These are phyloP conservation scores for Diarsia dahlii DNA, from an alignment of 2,888 invertebrate genomes.

Conservation along the genomic window DNA sequence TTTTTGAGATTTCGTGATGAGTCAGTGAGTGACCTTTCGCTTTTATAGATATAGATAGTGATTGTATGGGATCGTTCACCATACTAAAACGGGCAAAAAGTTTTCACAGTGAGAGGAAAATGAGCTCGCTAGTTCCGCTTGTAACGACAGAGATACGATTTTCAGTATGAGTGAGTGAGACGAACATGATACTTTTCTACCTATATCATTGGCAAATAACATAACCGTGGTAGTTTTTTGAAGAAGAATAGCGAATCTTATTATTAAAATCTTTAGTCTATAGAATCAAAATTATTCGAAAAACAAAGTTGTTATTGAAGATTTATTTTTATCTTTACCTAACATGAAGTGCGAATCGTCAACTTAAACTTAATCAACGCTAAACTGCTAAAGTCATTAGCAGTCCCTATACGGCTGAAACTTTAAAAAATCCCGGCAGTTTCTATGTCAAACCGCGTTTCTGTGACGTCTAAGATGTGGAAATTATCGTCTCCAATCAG, in stretches of 20 bases:
- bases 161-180: background rate
- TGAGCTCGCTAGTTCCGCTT: background rate
- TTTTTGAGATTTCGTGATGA: no score
- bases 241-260: background rate
- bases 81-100: background rate
- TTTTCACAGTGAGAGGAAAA: background rate
- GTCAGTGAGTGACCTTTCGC: no score
- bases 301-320: slow-evolving; percentile 10
- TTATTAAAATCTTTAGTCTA: background rate
- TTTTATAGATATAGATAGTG: no score
- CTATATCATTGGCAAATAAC: background rate
- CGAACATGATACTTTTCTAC: no score
- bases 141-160: background rate
- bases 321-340: slow-evolving; percentile 10
- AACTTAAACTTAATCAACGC: background rate
- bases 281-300: background rate
- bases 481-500: slow-evolving; percentile 40
- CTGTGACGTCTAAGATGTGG: slow-evolving; percentile 39
- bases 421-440: slow-evolving; percentile 30
- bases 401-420: slow-evolving; percentile 8
- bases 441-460: background rate
- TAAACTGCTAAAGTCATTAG: slow-evolving; percentile 13
- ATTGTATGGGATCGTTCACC: no score
- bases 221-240: background rate
- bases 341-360: background rate